Evolutionary conservation across 1,140 invertebrate genomes (phyloP).

Genomic region (Heliconius congener): DNA sequence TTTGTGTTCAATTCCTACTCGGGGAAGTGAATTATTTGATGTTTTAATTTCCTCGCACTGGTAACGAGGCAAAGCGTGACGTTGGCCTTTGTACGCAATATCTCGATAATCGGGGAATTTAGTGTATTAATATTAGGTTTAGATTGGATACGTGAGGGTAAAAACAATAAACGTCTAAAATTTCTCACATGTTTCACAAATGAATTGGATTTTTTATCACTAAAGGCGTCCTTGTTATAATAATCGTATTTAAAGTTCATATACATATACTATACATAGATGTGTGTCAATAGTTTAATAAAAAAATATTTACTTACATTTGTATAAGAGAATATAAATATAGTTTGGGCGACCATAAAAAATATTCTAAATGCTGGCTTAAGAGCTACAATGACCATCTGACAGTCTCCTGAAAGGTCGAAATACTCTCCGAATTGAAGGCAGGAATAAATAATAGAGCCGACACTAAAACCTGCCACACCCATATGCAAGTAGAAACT

Average conservation of each 20-base stretch:
- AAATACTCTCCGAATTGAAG: conserved; percentile 86
- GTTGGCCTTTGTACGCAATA: too few relatives aligned
- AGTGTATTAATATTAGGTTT: too few relatives aligned
- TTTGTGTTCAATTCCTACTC: too few relatives aligned
- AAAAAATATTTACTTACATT: conserved; percentile 74
- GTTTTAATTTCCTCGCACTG: too few relatives aligned
- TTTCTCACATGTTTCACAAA: background rate
- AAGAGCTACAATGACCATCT: conserved; percentile 81
- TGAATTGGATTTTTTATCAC: too few relatives aligned
- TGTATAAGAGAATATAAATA: conserved; percentile 87
- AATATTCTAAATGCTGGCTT: conserved; percentile 83
- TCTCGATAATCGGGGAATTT: too few relatives aligned
- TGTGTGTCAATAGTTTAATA: background rate
- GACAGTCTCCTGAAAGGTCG: conserved; percentile 82
- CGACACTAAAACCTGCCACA: conserved; percentile 85
- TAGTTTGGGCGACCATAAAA: conserved; percentile 85
- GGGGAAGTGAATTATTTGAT: too few relatives aligned
- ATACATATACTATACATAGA: background rate
- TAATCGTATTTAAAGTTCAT: background rate
- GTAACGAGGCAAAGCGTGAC: too few relatives aligned
- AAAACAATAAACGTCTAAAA: too few relatives aligned
- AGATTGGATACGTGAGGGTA: too few relatives aligned
- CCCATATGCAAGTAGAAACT: conserved; percentile 86
- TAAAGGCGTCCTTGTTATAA: background rate
- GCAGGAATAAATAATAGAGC: conserved; percentile 86